These are phyloP conservation scores for Acholoe squamosa DNA, from an alignment of 2,888 invertebrate genomes.

Conservation along the genomic window DNA sequence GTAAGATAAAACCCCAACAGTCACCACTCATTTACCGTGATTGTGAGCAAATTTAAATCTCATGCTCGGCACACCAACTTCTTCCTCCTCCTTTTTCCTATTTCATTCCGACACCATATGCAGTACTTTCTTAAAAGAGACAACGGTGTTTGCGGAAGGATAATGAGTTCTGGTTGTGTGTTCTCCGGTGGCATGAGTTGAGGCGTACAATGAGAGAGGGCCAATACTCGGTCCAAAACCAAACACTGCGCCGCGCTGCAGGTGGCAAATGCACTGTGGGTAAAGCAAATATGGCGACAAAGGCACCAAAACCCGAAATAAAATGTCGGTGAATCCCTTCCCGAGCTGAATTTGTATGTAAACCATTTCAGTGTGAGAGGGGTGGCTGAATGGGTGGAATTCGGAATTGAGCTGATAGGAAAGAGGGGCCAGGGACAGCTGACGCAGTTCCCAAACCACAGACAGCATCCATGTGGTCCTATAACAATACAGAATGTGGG, in stretches of 20 bases:
- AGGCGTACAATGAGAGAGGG: background rate
- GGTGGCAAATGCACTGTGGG: conserved; percentile 52
- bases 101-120: background rate
- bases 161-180: conserved; percentile 46
- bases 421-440: conserved; percentile 10
- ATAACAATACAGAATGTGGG: conserved; percentile 29
- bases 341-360: conserved; percentile 39
- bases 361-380: conserved; percentile 2
- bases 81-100: background rate
- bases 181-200: background rate
- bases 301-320: conserved; percentile 51
- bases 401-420: background rate
- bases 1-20: conserved; percentile 36
- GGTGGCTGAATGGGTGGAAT: conserved; percentile 22
- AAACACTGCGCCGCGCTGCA: background rate
- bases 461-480: background rate
- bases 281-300: conserved; percentile 41
- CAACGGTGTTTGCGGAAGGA: conserved; percentile 45
- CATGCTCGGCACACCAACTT: background rate
- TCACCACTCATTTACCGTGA: conserved; percentile 33
- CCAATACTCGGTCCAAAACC: conserved; percentile 50
- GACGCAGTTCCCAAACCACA: background rate
- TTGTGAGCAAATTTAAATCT: conserved; percentile 32
- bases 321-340: conserved; percentile 54
- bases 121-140: conserved; percentile 45